A percentile compares a stretch with the other conserved stretches of the same genome.
These are phyloP conservation scores for Opisthograptis luteolata DNA, from an alignment of 2,888 invertebrate species.

Conservation along the genomic window DNA sequence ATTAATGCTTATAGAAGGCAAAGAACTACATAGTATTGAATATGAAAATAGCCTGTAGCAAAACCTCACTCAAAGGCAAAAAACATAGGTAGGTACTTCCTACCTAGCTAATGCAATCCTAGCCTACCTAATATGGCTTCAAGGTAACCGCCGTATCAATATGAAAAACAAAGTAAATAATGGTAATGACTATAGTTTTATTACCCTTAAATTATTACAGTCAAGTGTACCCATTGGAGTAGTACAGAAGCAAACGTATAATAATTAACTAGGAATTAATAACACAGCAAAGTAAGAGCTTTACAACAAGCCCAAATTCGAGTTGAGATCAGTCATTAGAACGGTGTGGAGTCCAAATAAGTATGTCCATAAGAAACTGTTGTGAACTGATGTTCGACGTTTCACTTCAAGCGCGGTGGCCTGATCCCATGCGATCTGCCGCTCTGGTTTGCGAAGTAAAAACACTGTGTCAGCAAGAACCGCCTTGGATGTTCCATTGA, in stretches of 20 bases:
- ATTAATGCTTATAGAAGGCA: too few species aligned
- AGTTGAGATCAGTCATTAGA: constrained; percentile 75
- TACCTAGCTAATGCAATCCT: background rate
- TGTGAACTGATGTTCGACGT: background rate
- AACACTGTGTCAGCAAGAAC: constrained; percentile 68
- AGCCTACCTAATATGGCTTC: too few species aligned
- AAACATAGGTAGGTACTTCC: too few species aligned
- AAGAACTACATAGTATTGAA: constrained; percentile 17
- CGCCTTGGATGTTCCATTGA: constrained; percentile 76
- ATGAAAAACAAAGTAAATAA: constrained; percentile 48
- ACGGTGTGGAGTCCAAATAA: constrained; percentile 69
- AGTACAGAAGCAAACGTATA: constrained; percentile 65
- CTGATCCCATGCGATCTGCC: constrained; percentile 50
- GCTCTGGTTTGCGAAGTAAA: constrained; percentile 64
- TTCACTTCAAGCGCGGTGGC: constrained; percentile 47
- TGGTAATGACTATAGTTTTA: constrained; percentile 56
- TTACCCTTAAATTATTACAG: constrained; percentile 75
- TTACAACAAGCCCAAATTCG: constrained; percentile 75
- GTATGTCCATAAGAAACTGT: constrained; percentile 31
- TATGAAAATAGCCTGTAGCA: background rate
- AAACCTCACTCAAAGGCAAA: too few species aligned
- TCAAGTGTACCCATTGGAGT: constrained; percentile 62
- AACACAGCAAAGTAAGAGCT: constrained; percentile 78
- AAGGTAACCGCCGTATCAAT: too few species aligned
- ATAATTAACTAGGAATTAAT: constrained; percentile 77